Conservation (phyloP, 2,888 invertebrate genomes). For the Anagyrus pseudococci region DNA sequence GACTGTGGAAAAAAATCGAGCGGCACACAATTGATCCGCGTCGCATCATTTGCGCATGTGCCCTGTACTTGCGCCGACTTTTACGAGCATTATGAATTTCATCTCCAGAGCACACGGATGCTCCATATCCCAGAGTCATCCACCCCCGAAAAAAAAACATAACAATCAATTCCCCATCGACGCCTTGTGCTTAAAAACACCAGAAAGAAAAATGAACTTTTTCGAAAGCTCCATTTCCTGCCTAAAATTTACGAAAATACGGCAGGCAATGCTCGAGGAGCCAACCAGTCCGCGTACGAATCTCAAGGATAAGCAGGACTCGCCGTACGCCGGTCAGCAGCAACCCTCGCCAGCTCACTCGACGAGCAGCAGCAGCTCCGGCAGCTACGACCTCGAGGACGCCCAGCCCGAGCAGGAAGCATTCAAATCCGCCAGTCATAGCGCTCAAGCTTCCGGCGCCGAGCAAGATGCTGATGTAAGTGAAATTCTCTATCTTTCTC, state of each 20-base stretch:
- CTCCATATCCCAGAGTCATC: not conserved
- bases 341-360: conserved; percentile 54
- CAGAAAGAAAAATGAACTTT: conserved; percentile 15
- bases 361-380: conserved; percentile 58
- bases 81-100: conserved; percentile 20
- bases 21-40: conserved; percentile 29
- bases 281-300: conserved; percentile 54
- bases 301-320: conserved; percentile 51
- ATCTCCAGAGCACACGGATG: conserved; percentile 12
- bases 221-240: conserved; percentile 20
- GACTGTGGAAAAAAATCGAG: conserved; percentile 11
- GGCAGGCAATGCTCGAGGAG: conserved; percentile 56
- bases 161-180: not conserved
- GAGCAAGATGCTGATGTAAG: conserved; percentile 32
- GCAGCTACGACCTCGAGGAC: conserved; percentile 59
- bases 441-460: conserved; percentile 1
- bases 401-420: conserved; percentile 46
- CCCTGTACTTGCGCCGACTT: conserved; percentile 12
- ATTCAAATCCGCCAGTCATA: conserved; percentile 6
- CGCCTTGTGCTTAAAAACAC: not conserved
- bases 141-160: not conserved
- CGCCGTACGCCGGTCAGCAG: conserved; percentile 42
- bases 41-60: conserved; percentile 23
- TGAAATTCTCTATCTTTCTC: not conserved
- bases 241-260: conserved; percentile 18